These are phyloP conservation scores for Carposina sasakii DNA, from an alignment of 1,140 invertebrate genomes.

Conservation along the genomic window DNA sequence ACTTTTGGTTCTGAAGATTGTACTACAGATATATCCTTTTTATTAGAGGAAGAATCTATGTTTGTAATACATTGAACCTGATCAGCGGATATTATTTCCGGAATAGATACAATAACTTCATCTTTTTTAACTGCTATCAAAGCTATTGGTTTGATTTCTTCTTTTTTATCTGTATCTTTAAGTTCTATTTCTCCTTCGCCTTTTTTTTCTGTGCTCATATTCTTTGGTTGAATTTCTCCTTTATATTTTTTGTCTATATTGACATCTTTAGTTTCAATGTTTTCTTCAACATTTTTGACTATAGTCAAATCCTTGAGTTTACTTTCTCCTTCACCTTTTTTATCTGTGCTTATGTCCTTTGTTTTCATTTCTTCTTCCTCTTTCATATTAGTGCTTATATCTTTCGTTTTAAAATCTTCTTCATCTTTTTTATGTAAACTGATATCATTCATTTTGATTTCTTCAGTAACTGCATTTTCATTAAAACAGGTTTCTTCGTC, in stretches of 20 bases:
- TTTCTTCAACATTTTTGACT: background rate
- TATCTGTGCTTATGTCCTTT: background rate
- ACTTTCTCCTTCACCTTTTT: background rate
- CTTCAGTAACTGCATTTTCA: too few species aligned
- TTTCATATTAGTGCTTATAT: background rate
- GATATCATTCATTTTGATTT: too few species aligned
- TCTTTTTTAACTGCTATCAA: background rate
- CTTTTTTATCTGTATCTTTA: background rate
- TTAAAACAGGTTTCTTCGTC: conserved; percentile 20
- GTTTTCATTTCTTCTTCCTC: background rate
- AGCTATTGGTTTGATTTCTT: background rate
- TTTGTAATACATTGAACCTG: too few species aligned
- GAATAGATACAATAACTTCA: background rate
- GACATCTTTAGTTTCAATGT: background rate
- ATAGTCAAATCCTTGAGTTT: background rate
- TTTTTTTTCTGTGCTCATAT: background rate
- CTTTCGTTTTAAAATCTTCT: too few species aligned
- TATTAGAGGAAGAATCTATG: too few species aligned
- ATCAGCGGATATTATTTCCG: too few species aligned
- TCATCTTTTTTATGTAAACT: too few species aligned
- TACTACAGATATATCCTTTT: too few species aligned
- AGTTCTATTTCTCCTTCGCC: background rate
- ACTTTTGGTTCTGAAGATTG: too few species aligned
- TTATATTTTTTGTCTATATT: background rate
- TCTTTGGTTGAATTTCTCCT: background rate